Conservation (phyloP, 30 jellyfish, hydroid and myxozoan genomes). For the Cassiopea xamachana region DNA sequence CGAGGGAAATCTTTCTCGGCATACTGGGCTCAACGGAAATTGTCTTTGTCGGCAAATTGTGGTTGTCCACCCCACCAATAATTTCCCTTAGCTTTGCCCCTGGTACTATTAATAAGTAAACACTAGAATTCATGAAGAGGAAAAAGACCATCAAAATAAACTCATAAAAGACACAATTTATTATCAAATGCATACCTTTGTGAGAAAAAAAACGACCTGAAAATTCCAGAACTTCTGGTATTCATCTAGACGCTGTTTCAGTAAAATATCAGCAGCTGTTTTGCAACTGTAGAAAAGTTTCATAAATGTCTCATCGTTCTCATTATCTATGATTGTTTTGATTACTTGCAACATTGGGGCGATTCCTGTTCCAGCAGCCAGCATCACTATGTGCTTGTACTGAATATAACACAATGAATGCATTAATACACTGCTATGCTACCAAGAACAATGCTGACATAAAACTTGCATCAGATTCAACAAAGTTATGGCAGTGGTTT, state of each 20-base stretch:
- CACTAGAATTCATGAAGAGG: background rate
- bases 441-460: too few species aligned
- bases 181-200: conserved; percentile 29
- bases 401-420: conserved; percentile 6
- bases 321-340: conserved; percentile 55
- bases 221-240: conserved; percentile 76
- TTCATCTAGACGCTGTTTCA: conserved; percentile 69
- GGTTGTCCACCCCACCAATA: too few species aligned
- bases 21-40: too few species aligned
- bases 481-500: too few species aligned
- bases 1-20: too few species aligned
- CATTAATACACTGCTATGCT: too few species aligned
- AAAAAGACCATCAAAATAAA: background rate
- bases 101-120: too few species aligned
- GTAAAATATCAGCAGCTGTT: conserved; percentile 60
- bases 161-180: background rate
- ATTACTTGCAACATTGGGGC: conserved; percentile 84
- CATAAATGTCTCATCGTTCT: conserved; percentile 70
- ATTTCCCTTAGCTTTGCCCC: too few species aligned
- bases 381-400: conserved; percentile 53
- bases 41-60: too few species aligned
- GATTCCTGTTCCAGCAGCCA: conserved; percentile 97
- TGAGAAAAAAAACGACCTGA: conserved; percentile 50
- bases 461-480: too few species aligned
- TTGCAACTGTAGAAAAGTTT: conserved; percentile 67